Percentiles rank a stretch among this genome's conserved stretches.
phyloP scores from a whole-genome alignment of 2,113 vertebrate species.

The Suricata suricatta region DNA sequence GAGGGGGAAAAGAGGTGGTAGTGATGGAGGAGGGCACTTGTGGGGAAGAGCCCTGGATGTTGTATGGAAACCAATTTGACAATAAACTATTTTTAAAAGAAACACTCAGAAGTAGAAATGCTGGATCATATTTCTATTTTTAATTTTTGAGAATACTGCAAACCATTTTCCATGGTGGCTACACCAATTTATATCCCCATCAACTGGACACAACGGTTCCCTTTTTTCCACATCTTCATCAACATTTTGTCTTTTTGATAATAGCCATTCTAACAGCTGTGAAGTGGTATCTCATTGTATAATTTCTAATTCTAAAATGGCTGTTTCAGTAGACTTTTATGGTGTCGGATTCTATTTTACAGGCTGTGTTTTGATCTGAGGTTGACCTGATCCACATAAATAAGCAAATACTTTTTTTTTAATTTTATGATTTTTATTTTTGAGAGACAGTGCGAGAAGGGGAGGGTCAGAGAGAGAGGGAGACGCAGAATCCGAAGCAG shows the following conservation, averaged over 20 bases:
- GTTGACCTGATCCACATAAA: not conserved
- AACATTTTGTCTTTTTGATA: not conserved
- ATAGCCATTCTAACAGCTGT: not conserved
- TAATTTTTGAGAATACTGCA: not conserved
- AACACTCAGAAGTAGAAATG: not conserved
- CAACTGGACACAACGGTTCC: not conserved
- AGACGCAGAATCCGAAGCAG: no score
- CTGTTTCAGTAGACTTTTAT: not conserved
- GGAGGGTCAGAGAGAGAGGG: no score
- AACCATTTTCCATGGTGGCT: not conserved
- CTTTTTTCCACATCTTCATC: not conserved
- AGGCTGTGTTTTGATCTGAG: constrained; percentile 8
- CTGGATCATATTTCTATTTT: not conserved
- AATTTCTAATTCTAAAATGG: not conserved
- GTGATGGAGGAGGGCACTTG: no score
- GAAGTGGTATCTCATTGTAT: not conserved
- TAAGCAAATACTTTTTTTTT: not conserved
- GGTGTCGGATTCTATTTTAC: not conserved
- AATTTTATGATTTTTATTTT: no score
- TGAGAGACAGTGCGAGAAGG: no score
- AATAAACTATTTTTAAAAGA: not conserved
- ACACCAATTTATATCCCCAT: not conserved
- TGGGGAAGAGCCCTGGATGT: no score
- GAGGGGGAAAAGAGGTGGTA: no score
- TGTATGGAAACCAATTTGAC: no score